Conservation (phyloP, 2,797 vertebrate species). For the Acipenser ruthenus region DNA sequence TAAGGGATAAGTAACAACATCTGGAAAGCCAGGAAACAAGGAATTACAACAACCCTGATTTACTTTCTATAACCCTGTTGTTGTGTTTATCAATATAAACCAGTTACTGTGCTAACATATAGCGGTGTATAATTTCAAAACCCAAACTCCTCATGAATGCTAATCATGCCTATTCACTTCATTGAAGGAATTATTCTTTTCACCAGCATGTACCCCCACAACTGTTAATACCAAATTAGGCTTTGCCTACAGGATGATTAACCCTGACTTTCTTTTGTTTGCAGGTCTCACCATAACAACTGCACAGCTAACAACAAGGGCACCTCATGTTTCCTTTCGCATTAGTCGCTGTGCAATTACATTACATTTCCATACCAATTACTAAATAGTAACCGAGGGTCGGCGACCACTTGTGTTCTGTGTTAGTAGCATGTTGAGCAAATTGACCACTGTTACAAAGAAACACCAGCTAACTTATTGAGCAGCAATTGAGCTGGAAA, state of each 20-base stretch:
- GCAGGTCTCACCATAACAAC: constrained; percentile 65
- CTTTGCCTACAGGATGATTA: constrained; percentile 49
- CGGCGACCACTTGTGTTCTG: no score
- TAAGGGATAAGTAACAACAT: no score
- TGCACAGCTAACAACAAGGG: constrained; percentile 12
- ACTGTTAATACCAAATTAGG: constrained; percentile 39
- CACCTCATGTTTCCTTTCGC: constrained; percentile 68
- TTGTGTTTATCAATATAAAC: no score
- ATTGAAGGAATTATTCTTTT: neutral
- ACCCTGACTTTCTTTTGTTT: constrained; percentile 57
- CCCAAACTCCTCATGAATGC: neutral
- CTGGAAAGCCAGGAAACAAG: no score
- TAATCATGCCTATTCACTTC: neutral
- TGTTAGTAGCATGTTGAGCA: no score
- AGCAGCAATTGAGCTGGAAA: neutral
- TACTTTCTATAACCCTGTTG: no score
- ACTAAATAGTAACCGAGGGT: constrained; percentile 11
- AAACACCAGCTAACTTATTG: neutral
- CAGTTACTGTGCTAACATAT: no score
- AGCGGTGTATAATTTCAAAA: no score
- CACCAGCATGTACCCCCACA: neutral
- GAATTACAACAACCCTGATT: no score
- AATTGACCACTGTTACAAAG: neutral
- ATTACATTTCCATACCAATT: constrained; percentile 74
- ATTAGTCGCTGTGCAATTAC: constrained; percentile 72